Conservation (phyloP, 2,888 invertebrate genomes). For the Neria commutata region DNA sequence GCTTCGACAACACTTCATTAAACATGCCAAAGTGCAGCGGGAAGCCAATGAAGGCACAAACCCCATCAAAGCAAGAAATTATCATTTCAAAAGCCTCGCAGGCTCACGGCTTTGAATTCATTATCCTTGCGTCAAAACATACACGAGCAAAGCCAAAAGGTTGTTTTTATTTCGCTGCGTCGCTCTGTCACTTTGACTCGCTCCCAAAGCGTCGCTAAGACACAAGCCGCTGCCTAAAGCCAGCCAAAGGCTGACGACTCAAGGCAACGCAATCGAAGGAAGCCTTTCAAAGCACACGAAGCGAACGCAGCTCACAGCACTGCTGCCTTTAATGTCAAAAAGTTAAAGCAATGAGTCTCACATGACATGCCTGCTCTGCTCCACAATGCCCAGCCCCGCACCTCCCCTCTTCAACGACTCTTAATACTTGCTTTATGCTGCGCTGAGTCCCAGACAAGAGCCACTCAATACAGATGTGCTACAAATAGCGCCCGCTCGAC, state of each 20-base stretch:
- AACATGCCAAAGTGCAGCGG: not conserved
- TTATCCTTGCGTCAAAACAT: not conserved
- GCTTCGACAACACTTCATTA: not conserved
- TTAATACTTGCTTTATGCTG: too few relatives aligned
- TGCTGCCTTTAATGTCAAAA: not conserved
- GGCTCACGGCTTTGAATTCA: not conserved
- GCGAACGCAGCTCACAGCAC: too few relatives aligned
- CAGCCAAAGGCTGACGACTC: not conserved
- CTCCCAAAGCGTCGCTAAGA: too few relatives aligned
- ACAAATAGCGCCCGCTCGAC: too few relatives aligned
- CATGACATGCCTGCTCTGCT: not conserved
- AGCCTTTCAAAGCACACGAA: not conserved
- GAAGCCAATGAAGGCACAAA: not conserved
- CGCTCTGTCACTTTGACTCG: too few relatives aligned
- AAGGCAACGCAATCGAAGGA: not conserved
- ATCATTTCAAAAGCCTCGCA: not conserved
- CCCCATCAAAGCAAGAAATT: not conserved
- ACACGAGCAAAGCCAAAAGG: too few relatives aligned
- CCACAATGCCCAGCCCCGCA: not conserved
- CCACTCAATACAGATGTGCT: too few relatives aligned
- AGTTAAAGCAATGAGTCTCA: not conserved
- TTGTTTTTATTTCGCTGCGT: too few relatives aligned
- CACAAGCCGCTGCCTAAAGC: too few relatives aligned
- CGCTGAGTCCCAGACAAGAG: too few relatives aligned
- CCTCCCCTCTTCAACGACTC: not conserved